These are phyloP conservation scores for Euura saliciscinereae DNA, from an alignment of 1,140 invertebrate species.

Conservation along the genomic window DNA sequence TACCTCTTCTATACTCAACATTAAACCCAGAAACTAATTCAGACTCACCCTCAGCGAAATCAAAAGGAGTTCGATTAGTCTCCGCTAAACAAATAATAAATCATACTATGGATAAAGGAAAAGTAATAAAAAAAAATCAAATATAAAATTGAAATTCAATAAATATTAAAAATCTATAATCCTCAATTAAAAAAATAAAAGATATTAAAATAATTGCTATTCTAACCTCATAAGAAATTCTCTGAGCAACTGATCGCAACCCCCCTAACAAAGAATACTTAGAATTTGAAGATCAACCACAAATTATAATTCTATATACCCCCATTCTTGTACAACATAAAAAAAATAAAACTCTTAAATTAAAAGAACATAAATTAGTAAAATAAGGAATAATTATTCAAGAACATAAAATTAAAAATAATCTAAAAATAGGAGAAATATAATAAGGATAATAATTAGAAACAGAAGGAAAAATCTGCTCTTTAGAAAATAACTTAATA, in stretches of 20 bases:
- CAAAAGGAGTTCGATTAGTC: conserved; percentile 77
- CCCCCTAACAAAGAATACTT: conserved; percentile 70
- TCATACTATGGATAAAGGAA: conserved; percentile 62
- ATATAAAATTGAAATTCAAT: conserved; percentile 50
- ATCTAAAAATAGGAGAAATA: conserved; percentile 63
- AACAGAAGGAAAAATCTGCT: conserved; percentile 55
- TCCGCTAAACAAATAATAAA: conserved; percentile 69
- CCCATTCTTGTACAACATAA: conserved; percentile 62
- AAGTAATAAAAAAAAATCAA: conserved; percentile 60
- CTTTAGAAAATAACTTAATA: conserved; percentile 70
- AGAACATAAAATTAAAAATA: conserved; percentile 58
- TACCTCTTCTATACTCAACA: conserved; percentile 70
- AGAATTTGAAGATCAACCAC: conserved; percentile 71
- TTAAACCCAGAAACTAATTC: conserved; percentile 81
- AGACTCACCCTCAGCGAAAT: conserved; percentile 77
- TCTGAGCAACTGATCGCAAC: conserved; percentile 68
- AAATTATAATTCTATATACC: conserved; percentile 64
- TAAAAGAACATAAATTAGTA: conserved; percentile 50
- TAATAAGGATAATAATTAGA: conserved; percentile 63
- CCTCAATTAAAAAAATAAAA: conserved; percentile 53
- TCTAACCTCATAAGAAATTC: conserved; percentile 73
- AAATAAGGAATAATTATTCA: conserved; percentile 22
- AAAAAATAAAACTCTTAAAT: conserved; percentile 61
- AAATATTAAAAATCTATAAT: conserved; percentile 29
- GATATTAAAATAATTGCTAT: conserved; percentile 64